A percentile compares a stretch with the other conserved stretches of the same genome.
Evolutionary conservation across 2,797 vertebrate species (phyloP).

Genomic region (Iguana delicatissima): DNA sequence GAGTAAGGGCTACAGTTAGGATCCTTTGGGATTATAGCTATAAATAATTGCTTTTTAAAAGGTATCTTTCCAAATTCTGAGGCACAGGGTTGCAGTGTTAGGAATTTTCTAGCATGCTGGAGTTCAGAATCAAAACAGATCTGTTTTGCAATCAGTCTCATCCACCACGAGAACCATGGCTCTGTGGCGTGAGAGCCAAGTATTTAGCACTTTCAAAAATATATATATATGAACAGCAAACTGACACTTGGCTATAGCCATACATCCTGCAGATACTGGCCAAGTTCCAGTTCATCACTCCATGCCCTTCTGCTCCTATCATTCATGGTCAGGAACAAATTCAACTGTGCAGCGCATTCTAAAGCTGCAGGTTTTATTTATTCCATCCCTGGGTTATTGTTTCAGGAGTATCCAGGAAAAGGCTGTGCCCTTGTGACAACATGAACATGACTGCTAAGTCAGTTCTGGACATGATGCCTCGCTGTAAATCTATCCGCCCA

Average conservation of each 20-base stretch:
- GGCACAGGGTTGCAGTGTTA: neutral
- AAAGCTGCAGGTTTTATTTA: conserved; percentile 30
- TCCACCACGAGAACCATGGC: neutral
- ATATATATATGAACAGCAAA: neutral
- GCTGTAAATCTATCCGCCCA: neutral
- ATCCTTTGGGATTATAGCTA: no score
- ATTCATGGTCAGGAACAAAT: neutral
- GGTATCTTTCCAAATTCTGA: neutral
- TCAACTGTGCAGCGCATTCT: neutral
- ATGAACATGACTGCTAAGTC: neutral
- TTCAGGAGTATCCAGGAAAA: conserved; percentile 61
- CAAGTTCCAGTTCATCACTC: neutral
- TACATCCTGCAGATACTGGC: accelerated
- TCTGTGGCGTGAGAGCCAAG: neutral
- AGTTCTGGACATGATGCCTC: neutral
- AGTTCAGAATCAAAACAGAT: neutral
- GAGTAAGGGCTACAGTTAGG: no score
- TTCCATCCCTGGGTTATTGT: neutral
- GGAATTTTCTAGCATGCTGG: neutral
- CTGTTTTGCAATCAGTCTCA: neutral
- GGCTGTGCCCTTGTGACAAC: conserved; percentile 58
- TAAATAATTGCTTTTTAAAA: neutral
- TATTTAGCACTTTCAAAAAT: neutral
- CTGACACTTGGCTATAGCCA: accelerated
- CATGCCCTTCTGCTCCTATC: neutral